Conservation (phyloP, 2,888 invertebrate species). For the Dascillus cervinus region DNA sequence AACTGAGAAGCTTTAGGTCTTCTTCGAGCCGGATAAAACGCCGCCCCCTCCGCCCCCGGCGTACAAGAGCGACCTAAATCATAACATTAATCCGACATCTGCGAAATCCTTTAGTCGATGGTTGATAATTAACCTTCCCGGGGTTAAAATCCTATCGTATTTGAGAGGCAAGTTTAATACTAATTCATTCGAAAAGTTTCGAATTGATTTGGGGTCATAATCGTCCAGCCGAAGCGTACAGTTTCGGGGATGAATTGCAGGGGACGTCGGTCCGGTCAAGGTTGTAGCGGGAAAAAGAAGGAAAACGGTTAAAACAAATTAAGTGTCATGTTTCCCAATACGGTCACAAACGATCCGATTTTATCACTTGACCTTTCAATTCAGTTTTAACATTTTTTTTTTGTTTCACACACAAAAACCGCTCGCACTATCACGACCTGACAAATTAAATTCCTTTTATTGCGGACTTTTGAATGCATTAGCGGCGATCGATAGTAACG, state of each 20-base stretch:
- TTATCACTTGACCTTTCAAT: conserved; percentile 10
- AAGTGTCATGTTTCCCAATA: conserved; percentile 7
- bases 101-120: conserved; percentile 23
- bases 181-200: too few relatives aligned
- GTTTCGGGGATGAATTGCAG: too few relatives aligned
- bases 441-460: conserved; percentile 14
- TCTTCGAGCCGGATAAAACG: too few relatives aligned
- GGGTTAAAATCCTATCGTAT: conserved; percentile 17
- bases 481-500: too few relatives aligned
- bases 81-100: too few relatives aligned
- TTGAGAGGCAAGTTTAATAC: too few relatives aligned
- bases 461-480: too few relatives aligned
- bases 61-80: too few relatives aligned
- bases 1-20: too few relatives aligned
- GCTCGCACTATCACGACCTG: conserved; percentile 5
- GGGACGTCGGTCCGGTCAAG: conserved; percentile 8
- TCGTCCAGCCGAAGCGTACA: too few relatives aligned
- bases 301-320: conserved; percentile 4
- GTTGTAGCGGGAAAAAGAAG: conserved; percentile 2
- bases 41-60: too few relatives aligned
- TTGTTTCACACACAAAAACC: conserved; percentile 3
- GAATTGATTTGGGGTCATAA: too few relatives aligned
- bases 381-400: conserved; percentile 5
- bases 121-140: conserved; percentile 25
- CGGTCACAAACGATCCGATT: conserved; percentile 6